Evolutionary conservation across 2,113 vertebrate genomes (phyloP).

Genomic region (Hemibagrus wyckioides): DNA sequence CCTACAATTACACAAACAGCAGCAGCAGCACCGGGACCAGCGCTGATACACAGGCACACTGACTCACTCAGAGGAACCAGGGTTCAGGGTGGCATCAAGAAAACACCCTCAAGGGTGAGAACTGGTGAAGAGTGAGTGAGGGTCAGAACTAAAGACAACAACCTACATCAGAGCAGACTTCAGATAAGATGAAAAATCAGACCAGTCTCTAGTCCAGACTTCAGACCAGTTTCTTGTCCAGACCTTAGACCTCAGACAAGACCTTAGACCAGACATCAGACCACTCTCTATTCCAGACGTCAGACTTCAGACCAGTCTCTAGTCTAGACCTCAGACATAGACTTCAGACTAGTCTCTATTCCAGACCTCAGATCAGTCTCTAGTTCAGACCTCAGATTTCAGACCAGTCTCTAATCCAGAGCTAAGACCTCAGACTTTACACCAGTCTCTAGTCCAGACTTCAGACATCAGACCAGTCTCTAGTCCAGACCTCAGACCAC

Average conservation of each 20-base stretch:
- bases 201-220: not conserved
- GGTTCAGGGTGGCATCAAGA: not conserved
- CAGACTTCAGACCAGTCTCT: not conserved
- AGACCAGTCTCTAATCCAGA: not conserved
- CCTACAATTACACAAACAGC: slow-evolving; percentile 18
- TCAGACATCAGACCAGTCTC: not conserved
- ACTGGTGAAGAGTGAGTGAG: not conserved
- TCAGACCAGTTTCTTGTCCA: not conserved
- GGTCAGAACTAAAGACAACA: not conserved
- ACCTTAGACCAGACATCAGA: not conserved
- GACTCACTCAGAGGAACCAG: not conserved
- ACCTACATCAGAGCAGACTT: not conserved
- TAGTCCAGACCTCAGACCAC: not conserved
- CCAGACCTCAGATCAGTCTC: not conserved
- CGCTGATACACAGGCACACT: not conserved
- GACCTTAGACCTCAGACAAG: not conserved
- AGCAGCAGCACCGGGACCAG: slow-evolving; percentile 6
- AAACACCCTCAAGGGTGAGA: not conserved
- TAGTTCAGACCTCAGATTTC: not conserved
- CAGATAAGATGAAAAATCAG: no score
- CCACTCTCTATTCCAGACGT: not conserved
- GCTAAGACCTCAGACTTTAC: not conserved
- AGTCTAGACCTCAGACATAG: not conserved
- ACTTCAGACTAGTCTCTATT: not conserved
- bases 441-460: not conserved